phyloP scores from a whole-genome alignment of 2,888 invertebrate genomes.

The Dicyrtoma fusca region DNA sequence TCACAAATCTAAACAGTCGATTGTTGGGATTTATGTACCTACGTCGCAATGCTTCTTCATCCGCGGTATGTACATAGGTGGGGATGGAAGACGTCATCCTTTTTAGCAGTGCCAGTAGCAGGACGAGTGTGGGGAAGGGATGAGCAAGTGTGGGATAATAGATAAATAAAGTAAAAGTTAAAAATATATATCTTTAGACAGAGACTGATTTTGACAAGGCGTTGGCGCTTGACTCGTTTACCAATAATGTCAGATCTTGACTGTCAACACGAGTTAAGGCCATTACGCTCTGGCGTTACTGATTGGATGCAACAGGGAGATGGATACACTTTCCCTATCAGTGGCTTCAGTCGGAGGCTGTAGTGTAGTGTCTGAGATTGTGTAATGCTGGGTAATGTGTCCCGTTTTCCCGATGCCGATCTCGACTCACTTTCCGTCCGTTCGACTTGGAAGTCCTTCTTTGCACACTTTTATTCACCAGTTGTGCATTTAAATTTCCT shows the following conservation, averaged over 20 bases:
- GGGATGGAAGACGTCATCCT: neutral
- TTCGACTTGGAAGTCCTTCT: too few relatives aligned
- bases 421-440: too few relatives aligned
- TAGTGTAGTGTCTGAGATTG: neutral
- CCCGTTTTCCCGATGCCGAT: neutral
- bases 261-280: neutral
- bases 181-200: neutral
- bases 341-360: neutral
- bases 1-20: too few relatives aligned
- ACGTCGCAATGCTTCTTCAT: too few relatives aligned
- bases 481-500: too few relatives aligned
- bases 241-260: neutral
- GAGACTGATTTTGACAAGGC: constrained; percentile 14
- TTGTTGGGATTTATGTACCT: too few relatives aligned
- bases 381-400: neutral
- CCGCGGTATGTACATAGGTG: neutral
- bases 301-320: too few relatives aligned
- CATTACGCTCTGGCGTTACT: neutral
- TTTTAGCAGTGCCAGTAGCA: neutral
- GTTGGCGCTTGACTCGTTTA: constrained; percentile 13
- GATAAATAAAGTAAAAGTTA: constrained; percentile 2
- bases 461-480: too few relatives aligned
- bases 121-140: neutral
- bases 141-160: neutral
- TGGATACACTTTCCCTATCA: neutral